A percentile compares a stretch with the other conserved stretches of the same genome.
Evolutionary conservation across 2,888 invertebrate species (phyloP).

Genomic region (Dermolepida albohirtum): DNA sequence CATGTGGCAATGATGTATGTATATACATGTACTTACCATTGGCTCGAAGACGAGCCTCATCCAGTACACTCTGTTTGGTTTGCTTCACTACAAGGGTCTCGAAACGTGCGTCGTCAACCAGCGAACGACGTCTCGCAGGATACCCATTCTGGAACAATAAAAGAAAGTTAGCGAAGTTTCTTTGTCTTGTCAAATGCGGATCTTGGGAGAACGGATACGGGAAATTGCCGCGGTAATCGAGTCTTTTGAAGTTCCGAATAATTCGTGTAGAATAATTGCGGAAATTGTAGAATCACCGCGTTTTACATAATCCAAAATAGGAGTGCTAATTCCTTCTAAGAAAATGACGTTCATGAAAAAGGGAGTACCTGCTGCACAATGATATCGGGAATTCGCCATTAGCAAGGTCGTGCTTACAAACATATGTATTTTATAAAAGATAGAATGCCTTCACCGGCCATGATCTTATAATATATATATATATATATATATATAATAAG

Average conservation of each 20-base stretch:
- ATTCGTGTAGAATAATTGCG: conserved; percentile 33
- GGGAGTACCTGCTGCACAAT: conserved; percentile 47
- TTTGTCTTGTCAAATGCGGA: conserved; percentile 21
- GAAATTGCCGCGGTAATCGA: conserved; percentile 35
- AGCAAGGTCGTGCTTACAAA: conserved; percentile 58
- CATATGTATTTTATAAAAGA: conserved; percentile 50
- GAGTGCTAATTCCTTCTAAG: conserved; percentile 25
- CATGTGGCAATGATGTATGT: conserved; percentile 2
- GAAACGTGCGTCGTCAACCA: conserved; percentile 98
- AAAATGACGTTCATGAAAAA: conserved; percentile 52
- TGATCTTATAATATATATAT: conserved; percentile 55
- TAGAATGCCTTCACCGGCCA: conserved; percentile 57
- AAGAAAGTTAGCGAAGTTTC: conserved; percentile 40
- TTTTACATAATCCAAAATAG: conserved; percentile 19
- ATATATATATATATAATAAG: conserved; percentile 17
- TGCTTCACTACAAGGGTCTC: conserved; percentile 96
- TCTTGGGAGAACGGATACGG: conserved; percentile 21
- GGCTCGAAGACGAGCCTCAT: conserved; percentile 88
- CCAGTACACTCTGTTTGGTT: conserved; percentile 91
- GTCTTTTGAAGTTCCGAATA: conserved; percentile 37
- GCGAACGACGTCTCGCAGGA: conserved; percentile 92
- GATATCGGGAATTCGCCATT: conserved; percentile 52
- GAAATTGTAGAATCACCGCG: conserved; percentile 19
- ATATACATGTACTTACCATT: conserved; percentile 79
- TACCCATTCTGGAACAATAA: conserved; percentile 89